These are phyloP conservation scores for Enteromius radiatus DNA, from an alignment of 2,797 vertebrate species.

Conservation along the genomic window DNA sequence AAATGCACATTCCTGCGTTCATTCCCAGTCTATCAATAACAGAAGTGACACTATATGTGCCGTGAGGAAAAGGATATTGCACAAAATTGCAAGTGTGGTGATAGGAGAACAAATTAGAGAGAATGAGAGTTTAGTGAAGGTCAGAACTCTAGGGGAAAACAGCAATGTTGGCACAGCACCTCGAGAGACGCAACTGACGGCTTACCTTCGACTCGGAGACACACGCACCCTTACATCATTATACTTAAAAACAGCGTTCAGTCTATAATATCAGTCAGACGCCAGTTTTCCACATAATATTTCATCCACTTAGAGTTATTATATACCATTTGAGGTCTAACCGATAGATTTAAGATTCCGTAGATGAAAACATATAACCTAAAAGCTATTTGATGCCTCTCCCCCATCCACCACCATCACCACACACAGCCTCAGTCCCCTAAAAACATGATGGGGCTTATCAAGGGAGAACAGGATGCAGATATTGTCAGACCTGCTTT, in stretches of 20 bases:
- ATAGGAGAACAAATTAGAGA: conserved; percentile 59
- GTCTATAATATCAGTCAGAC: conserved; percentile 33
- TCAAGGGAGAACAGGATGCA: conserved; percentile 79
- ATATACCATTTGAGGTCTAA: conserved; percentile 70
- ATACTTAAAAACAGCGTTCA: conserved; percentile 54
- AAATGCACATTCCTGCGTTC: conserved; percentile 45
- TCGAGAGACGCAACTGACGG: conserved; percentile 41
- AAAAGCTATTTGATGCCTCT: conserved; percentile 69
- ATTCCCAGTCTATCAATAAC: conserved; percentile 51
- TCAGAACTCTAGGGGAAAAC: conserved; percentile 56
- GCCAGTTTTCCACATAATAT: conserved; percentile 65
- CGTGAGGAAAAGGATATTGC: conserved; percentile 54
- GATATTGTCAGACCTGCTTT: conserved; percentile 81
- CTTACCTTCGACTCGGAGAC: conserved; percentile 45
- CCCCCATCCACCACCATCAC: background rate
- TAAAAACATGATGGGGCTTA: conserved; percentile 69
- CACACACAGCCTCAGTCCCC: conserved; percentile 53
- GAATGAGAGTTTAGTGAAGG: conserved; percentile 62
- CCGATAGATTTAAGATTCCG: conserved; percentile 73
- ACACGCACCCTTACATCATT: conserved; percentile 47
- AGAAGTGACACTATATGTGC: conserved; percentile 54
- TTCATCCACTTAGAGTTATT: conserved; percentile 52
- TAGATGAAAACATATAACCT: conserved; percentile 68
- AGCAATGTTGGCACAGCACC: conserved; percentile 51
- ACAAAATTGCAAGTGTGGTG: conserved; percentile 58